Percentiles rank a stretch among this genome's conserved stretches.
phyloP scores from a whole-genome alignment of 2,797 vertebrate species.

The Cuculus canorus region DNA sequence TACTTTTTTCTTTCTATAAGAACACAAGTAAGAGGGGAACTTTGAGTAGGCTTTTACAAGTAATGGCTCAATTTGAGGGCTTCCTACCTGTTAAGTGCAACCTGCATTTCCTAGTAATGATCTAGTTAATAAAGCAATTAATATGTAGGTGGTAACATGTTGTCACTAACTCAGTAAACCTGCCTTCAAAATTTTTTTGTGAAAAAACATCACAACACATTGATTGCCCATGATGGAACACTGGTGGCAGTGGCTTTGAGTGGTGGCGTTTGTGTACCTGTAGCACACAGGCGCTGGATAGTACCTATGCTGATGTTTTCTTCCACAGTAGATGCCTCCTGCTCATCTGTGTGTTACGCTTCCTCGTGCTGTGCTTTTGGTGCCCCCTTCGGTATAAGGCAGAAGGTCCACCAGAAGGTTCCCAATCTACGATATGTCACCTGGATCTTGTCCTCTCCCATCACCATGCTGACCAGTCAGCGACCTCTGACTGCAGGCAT shows the following conservation, averaged over 20 bases:
- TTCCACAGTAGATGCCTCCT: neutral
- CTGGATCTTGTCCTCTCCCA: neutral
- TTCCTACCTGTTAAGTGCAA: neutral
- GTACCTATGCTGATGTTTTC: neutral
- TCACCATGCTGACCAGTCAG: neutral
- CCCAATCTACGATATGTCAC: neutral
- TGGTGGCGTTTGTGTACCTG: neutral
- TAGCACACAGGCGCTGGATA: neutral
- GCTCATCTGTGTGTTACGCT: neutral
- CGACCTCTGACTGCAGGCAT: constrained; percentile 11
- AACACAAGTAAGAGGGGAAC: neutral
- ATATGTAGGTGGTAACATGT: neutral
- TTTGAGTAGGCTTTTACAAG: neutral
- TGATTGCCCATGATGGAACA: neutral
- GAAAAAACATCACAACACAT: neutral
- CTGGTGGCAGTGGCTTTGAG: neutral
- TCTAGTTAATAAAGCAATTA: neutral
- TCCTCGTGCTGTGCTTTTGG: neutral
- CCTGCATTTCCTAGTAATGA: neutral
- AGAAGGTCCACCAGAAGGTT: neutral
- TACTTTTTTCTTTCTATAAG: neutral
- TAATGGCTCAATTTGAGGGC: neutral
- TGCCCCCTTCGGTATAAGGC: neutral
- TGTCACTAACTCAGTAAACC: neutral
- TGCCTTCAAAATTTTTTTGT: neutral